Conservation (phyloP, 2,113 vertebrate genomes). For the Lagenorhynchus albirostris region DNA sequence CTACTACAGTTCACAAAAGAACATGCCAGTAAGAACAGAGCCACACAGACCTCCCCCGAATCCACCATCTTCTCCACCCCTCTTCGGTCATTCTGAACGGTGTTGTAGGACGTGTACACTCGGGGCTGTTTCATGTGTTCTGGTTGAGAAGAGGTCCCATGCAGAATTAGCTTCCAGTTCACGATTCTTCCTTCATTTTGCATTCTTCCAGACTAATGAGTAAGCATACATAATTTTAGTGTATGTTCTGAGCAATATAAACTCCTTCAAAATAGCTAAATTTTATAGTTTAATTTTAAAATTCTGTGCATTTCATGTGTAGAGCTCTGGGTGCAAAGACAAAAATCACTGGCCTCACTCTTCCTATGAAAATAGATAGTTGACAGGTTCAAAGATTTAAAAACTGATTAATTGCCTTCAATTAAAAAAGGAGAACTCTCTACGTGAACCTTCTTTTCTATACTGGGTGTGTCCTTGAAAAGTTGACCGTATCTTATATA, state of each 20-base stretch:
- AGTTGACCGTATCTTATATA: not conserved
- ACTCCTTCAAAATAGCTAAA: not conserved
- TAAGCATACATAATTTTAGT: conserved; percentile 19
- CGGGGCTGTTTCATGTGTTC: conserved; percentile 93
- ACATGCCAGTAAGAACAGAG: not conserved
- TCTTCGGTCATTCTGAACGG: conserved; percentile 96
- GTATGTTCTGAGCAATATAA: not conserved
- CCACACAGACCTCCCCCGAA: conserved; percentile 83
- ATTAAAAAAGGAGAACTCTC: not conserved
- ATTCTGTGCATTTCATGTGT: not conserved
- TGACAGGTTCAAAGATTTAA: not conserved
- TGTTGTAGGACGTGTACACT: conserved; percentile 95
- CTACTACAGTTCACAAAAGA: not conserved
- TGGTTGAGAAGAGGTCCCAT: conserved; percentile 92
- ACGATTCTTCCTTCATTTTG: conserved; percentile 95
- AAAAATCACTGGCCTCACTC: not conserved
- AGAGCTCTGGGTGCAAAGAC: not conserved
- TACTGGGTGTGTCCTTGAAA: not conserved
- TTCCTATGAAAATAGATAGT: not conserved
- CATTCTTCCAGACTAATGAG: conserved; percentile 90
- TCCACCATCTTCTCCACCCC: conserved; percentile 93
- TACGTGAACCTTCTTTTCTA: not conserved
- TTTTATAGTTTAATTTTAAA: conserved; percentile 12
- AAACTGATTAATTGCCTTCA: not conserved
- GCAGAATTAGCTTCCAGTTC: conserved; percentile 96